Base-by-base conservation (phyloP, 2,888 invertebrate species). In the Drosophila mimetica region DNA sequence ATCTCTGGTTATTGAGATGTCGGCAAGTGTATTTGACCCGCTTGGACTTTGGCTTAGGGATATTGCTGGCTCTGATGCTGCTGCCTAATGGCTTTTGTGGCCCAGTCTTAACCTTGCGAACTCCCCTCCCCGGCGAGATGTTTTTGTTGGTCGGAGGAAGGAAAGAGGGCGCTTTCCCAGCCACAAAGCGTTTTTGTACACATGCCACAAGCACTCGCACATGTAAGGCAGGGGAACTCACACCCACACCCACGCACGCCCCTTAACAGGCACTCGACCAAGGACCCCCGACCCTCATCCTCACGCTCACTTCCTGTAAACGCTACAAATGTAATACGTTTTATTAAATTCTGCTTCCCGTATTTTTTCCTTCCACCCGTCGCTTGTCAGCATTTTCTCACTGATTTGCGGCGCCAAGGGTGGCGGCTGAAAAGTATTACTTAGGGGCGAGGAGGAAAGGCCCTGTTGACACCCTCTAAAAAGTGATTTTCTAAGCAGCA, bases 291-390 rank as follows among this genome's bases (percentile, higher is more conserved):
- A 50, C 42, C 25, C 14, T 22, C 5, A 42, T 4, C 22, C 50
- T 46, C 58, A 69, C 59, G 71, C 66, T 44, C 52, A 58, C 51
- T 79, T 77, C 66, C 77, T 77, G 73, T 63, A 64, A 75, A 67
- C 76, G 72, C 77, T 73, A 77, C 72, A 86, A 86, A 86, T 83
- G 77, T 83, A 86, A 84, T 84, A 84, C 86, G 81, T 81, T 86
- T 86, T 86, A 83, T 86, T 83, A 81, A 81, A 86, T 83, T 86
- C 78, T 75, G 67, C 66, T 71, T 57, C 63, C 54, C 64, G 58
- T 51, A 46, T 75, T 65, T 60, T 61, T 65, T 47, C 67, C 51
- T 71, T 36, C 39, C 44, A 44, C 58, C 77, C 65, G 44, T 61
- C 48, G 83, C 86, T 75, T 84, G 83, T 84, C 86, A 86, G 86